Percentiles rank a stretch among this genome's conserved stretches.
Evolutionary conservation across 1,140 invertebrate genomes (phyloP).

Genomic region (Neodiprion lecontei): DNA sequence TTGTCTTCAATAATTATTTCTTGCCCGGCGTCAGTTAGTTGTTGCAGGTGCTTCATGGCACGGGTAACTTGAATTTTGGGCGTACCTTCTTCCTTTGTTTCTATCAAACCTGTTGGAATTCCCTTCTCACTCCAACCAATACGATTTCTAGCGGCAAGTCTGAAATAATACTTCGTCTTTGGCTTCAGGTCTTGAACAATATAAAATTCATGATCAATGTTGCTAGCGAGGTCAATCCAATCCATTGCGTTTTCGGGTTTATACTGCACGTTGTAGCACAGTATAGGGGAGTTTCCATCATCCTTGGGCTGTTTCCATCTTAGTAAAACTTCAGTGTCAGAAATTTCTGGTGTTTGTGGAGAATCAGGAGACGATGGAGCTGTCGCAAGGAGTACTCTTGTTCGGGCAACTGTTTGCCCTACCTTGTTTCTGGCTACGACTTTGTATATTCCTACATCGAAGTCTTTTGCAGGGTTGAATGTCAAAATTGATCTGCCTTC

Average conservation of each 20-base stretch:
- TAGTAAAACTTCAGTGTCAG: constrained; percentile 86
- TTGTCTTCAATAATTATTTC: constrained; percentile 70
- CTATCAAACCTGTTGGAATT: constrained; percentile 73
- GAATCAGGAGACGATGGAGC: constrained; percentile 85
- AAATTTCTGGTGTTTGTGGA: constrained; percentile 81
- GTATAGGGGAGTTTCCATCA: constrained; percentile 82
- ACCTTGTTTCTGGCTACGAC: constrained; percentile 90
- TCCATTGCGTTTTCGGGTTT: constrained; percentile 77
- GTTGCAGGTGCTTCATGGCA: constrained; percentile 84
- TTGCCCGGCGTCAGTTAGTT: constrained; percentile 80
- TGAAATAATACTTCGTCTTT: constrained; percentile 85
- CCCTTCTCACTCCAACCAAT: constrained; percentile 92
- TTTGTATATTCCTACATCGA: constrained; percentile 93
- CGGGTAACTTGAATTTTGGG: constrained; percentile 76
- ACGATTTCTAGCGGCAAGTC: constrained; percentile 86
- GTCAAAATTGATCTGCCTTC: constrained; percentile 80
- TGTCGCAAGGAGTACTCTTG: constrained; percentile 75
- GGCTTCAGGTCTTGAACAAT: constrained; percentile 80
- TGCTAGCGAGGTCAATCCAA: constrained; percentile 87
- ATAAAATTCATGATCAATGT: constrained; percentile 94
- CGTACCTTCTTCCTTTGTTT: constrained; percentile 71
- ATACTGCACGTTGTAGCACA: constrained; percentile 86
- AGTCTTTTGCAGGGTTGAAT: constrained; percentile 76
- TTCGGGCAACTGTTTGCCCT: constrained; percentile 77
- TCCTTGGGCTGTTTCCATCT: constrained; percentile 87